Conservation (phyloP, 2,888 invertebrate genomes). For the Phanerotoma sp. region DNA sequence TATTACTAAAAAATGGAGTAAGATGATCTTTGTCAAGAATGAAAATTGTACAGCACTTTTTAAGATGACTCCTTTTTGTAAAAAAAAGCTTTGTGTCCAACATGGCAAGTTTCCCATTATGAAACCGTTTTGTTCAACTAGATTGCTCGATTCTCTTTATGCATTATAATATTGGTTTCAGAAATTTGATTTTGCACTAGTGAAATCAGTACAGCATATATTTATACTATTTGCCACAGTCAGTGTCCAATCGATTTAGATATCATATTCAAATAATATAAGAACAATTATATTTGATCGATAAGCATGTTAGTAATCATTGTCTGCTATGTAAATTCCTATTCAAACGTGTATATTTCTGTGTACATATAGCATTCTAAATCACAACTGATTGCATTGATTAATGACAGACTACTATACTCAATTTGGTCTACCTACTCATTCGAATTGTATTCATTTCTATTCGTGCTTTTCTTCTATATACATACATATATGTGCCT, state of each 20-base stretch:
- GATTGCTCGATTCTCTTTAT: not conserved
- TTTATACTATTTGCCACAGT: slow-evolving; percentile 29
- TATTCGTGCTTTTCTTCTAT: slow-evolving; percentile 22
- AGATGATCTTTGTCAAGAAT: too few species aligned
- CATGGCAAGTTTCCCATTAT: slow-evolving; percentile 1
- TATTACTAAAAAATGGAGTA: too few species aligned
- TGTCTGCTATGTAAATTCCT: too few species aligned
- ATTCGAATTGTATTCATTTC: not conserved
- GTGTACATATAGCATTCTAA: too few species aligned
- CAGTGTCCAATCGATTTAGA: slow-evolving; percentile 24
- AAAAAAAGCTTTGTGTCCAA: not conserved
- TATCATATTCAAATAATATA: too few species aligned
- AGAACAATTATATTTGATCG: too few species aligned
- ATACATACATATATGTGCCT: not conserved
- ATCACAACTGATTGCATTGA: too few species aligned
- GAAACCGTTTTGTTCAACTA: slow-evolving; percentile 5
- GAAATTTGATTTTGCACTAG: not conserved
- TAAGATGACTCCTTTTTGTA: not conserved
- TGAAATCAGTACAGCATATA: slow-evolving; percentile 2
- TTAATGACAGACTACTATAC: too few species aligned
- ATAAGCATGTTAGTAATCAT: too few species aligned
- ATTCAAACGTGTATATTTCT: too few species aligned
- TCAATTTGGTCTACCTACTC: too few species aligned
- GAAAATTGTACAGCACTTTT: too few species aligned
- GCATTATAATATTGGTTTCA: not conserved